Conservation (phyloP, 2,113 vertebrate species). For the Halichoerus grypus region DNA sequence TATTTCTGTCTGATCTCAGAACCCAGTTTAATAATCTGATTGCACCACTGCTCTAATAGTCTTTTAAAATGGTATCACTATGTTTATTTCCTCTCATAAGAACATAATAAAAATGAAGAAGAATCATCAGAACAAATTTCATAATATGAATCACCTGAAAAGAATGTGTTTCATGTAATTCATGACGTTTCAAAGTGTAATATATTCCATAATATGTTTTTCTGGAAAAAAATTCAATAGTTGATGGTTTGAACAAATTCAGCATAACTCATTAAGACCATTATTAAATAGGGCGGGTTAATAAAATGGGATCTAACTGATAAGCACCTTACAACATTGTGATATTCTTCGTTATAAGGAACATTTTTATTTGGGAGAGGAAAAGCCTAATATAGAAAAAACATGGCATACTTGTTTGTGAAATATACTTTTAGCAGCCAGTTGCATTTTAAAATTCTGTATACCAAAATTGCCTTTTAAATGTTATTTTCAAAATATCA, state of each 20-base stretch:
- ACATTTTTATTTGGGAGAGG: not conserved
- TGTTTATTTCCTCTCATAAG: constrained; percentile 53
- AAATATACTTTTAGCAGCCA: not conserved
- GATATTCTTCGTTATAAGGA: not conserved
- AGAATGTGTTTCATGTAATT: not conserved
- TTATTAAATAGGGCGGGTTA: not conserved
- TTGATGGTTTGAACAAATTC: not conserved
- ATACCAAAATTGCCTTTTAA: not conserved
- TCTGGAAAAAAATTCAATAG: not conserved
- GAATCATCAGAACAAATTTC: not conserved
- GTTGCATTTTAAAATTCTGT: not conserved
- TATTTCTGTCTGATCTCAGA: constrained; percentile 53
- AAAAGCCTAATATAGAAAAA: not conserved
- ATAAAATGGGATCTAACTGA: not conserved
- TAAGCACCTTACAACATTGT: not conserved
- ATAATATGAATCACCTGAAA: not conserved
- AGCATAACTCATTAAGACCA: not conserved
- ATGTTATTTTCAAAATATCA: not conserved
- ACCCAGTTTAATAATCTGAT: constrained; percentile 54
- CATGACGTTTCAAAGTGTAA: not conserved
- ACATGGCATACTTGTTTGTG: not conserved
- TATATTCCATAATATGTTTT: not conserved
- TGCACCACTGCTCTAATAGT: not conserved
- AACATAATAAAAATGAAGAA: constrained; percentile 54
- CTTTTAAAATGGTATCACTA: constrained; percentile 12